Evolutionary conservation across 1,140 invertebrate species (phyloP), one percentile per base, ranked within the genome.

Genomic region (Euborellia annulipes): DNA sequence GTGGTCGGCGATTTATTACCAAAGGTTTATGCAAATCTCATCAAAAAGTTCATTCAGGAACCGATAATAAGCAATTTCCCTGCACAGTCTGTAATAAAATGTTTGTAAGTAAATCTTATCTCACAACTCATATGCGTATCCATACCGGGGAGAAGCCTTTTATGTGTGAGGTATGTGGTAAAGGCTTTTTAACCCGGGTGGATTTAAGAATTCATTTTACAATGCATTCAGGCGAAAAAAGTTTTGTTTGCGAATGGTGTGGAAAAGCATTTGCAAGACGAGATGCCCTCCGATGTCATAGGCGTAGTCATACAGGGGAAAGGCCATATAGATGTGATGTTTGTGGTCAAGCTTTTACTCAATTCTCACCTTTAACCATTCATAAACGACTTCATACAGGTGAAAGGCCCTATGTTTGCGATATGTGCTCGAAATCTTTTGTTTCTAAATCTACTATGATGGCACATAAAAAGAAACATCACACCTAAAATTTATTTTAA

Each of bases 91-190:
- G 78, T 55, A 74, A 75, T 30, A 72, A 76, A 49, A 67, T 74
- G 58, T 79, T 81, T 50, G 79, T 80, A 2, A 81, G 79, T 58
- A 82, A 78, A 43, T 79, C 78, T 52, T 86, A 86, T 58, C 68
- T 89, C 2, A 77, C 81, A 40, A 78, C 82, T 11, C 90, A 94
- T 57, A 63, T 90, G 37, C 71, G 90, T 9, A 90, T 89, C 46
- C 90, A 94, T 54, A 90, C 86, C 0, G 83, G 86, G 1, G 80
- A 85, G 57, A 78, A 82, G 50, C 82, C 82, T 0, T 85, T 75
- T 54, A 56, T 70, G 27, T 79, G 77, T 51, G 64, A 71, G 42
- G 70, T 75, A 2, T 84, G 80, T 52, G 71, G 69, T 0, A 79
- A 80, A 51, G 70, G 73, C 27, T 83, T 81, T 54, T 57, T 77